A percentile compares a stretch with the other conserved stretches of the same genome.
These are phyloP conservation scores for Prietella phreatophila DNA, from an alignment of 2,113 vertebrate species.

Conservation along the genomic window DNA sequence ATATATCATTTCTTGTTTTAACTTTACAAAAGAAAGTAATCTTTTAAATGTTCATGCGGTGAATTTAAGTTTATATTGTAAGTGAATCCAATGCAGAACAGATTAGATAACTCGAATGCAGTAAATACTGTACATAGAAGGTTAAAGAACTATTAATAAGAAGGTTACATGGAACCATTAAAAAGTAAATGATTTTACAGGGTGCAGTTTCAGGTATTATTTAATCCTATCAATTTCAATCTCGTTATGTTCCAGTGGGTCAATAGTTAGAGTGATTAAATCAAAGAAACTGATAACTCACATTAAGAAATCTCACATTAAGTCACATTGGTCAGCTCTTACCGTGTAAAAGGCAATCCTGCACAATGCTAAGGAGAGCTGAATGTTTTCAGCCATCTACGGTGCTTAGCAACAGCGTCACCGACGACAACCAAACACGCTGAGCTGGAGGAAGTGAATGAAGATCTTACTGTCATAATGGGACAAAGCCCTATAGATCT, in stretches of 20 bases:
- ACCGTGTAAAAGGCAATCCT: conserved; percentile 89
- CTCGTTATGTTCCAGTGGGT: neutral
- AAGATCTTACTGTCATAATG: conserved; percentile 52
- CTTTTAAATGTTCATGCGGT: neutral
- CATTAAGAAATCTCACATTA: neutral
- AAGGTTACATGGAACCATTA: neutral
- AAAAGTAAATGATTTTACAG: neutral
- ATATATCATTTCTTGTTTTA: neutral
- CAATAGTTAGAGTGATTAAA: neutral
- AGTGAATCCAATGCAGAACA: neutral
- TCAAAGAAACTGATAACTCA: neutral
- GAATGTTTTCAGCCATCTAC: conserved; percentile 86
- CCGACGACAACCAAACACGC: conserved; percentile 73
- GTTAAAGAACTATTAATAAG: neutral
- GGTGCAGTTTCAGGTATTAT: neutral
- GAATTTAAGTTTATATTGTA: neutral
- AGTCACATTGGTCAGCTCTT: conserved; percentile 58
- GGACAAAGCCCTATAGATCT: conserved; percentile 27
- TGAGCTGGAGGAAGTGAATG: conserved; percentile 66
- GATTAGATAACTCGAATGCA: no score
- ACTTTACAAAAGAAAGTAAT: neutral
- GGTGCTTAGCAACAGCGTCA: conserved; percentile 72
- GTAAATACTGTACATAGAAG: neutral
- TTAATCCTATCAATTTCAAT: neutral
- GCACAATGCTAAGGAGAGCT: conserved; percentile 87